phyloP scores from a whole-genome alignment of 2,113 vertebrate species.

The Isurus oxyrinchus region DNA sequence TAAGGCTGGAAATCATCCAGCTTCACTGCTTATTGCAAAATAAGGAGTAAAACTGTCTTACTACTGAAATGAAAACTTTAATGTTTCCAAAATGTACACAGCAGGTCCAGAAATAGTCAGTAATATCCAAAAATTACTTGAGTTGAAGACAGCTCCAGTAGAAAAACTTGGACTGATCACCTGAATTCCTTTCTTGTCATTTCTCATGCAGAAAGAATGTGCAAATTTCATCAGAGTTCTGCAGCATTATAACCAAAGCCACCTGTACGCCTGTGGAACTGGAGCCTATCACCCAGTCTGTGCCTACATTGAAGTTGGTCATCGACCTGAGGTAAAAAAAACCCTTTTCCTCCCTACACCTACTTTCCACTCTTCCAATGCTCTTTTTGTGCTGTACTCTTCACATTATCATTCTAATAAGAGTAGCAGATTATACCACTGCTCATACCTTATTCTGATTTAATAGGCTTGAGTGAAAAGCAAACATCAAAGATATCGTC shows the following conservation, averaged over 20 bases:
- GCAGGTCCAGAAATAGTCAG: background rate
- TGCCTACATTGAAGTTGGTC: slow-evolving; percentile 85
- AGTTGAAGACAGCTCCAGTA: background rate
- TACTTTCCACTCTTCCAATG: background rate
- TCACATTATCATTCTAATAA: background rate
- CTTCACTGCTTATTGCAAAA: background rate
- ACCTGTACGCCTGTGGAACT: slow-evolving; percentile 87
- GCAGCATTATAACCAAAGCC: slow-evolving; percentile 87
- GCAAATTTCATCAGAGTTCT: slow-evolving; percentile 93
- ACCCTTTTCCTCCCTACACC: background rate
- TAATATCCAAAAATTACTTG: background rate
- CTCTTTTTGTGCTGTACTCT: background rate
- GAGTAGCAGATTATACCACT: background rate
- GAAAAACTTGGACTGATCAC: background rate
- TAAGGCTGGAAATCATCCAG: background rate
- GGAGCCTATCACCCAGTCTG: slow-evolving; percentile 95
- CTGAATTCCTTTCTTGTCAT: slow-evolving; percentile 40
- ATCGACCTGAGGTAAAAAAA: slow-evolving; percentile 81
- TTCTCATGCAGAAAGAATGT: slow-evolving; percentile 81
- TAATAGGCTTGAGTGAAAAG: background rate
- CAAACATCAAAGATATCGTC: background rate
- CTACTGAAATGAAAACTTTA: background rate
- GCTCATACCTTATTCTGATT: background rate
- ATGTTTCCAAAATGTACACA: background rate
- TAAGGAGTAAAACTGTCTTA: background rate